Base-by-base conservation (phyloP, 2,113 vertebrate species). In the Urocynchramus pylzowi region DNA sequence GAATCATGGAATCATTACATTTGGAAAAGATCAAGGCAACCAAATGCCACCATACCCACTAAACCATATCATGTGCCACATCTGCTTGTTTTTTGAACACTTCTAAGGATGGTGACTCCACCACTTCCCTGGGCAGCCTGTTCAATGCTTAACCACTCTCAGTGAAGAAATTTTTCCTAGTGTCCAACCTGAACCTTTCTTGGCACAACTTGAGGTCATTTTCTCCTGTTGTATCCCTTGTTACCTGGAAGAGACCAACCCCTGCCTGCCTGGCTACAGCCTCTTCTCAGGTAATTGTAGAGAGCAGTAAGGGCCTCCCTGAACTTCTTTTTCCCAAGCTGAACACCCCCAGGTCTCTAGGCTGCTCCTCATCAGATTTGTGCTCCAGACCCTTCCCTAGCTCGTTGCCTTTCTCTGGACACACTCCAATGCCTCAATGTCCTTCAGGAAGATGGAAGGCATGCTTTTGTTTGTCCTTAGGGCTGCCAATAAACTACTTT, bases 401-500 rank as follows among this genome's bases (percentile, higher is more conserved):
- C 49, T 63, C 1, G 0, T 60, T 83, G 24, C 41, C 21, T 89
- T 83, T 35, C 14, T 69, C 47, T 61, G n/a, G 41, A 22, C 54
- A 49, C 1, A 1, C 24, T 83, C 63, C 63, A 69, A 0, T 1
- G 2, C 6, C 6, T 76, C 47, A 54, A 0, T 49, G 26, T 76
- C 21, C 54, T 61, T 83, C 54, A 68, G 7, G 21, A 69, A 54
- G 13, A 15, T 53, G 22, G 54, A 52, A 39, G 18, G 2, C n/a
- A 63, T 83, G 27, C 21, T 27, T 93, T 87, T 60, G 10, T 85
- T 84, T 85, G 16, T 79, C 18, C 37, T 41, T 27, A 17, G 9
- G n/a, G 49, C 19, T 2, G 1, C 49, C 15, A 60, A 21, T 35
- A 68, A 60, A 52, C 12, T 89, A 35, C 33, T 71, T 60, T 71